Percentiles rank a stretch among this genome's conserved stretches.
Conservation (phyloP, 1,140 invertebrate species). For the Brachionus angularis region DNA sequence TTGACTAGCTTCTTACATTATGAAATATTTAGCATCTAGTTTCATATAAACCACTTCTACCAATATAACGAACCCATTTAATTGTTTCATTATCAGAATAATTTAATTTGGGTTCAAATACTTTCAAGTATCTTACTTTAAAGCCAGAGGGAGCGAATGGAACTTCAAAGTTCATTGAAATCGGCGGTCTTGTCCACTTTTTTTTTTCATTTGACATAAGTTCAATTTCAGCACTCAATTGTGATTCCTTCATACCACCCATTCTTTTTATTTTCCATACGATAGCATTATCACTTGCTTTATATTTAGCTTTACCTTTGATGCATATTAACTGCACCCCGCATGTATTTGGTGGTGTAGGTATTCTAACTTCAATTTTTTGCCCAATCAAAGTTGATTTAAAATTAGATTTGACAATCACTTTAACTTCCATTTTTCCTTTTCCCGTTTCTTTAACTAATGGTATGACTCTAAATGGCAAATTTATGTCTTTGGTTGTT, state of each 20-base stretch:
- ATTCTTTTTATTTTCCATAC: conserved; percentile 99
- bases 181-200: conserved; percentile 99
- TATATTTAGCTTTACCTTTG: conserved; percentile 99
- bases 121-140: conserved; percentile 96
- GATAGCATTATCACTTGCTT: conserved; percentile 98
- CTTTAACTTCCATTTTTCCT: conserved; percentile 99
- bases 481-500: conserved; percentile 79
- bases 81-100: conserved; percentile 99
- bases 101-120: conserved; percentile 98
- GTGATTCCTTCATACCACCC: conserved; percentile 99
- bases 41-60: conserved; percentile 95
- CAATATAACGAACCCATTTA: conserved; percentile 99
- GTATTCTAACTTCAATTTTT: conserved; percentile 98
- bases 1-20: neutral
- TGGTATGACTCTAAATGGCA: conserved; percentile 98
- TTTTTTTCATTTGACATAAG: conserved; percentile 94
- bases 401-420: conserved; percentile 98
- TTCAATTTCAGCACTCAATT: conserved; percentile 98
- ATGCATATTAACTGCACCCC: conserved; percentile 97
- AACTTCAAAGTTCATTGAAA: conserved; percentile 99
- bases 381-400: conserved; percentile 95
- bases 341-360: conserved; percentile 95
- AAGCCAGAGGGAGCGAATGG: conserved; percentile 95
- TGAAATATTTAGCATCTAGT: conserved; percentile 74
- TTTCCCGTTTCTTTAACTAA: conserved; percentile 93